Evolutionary conservation across 1,140 invertebrate genomes (phyloP).

Genomic region (Nomia melanderi): DNA sequence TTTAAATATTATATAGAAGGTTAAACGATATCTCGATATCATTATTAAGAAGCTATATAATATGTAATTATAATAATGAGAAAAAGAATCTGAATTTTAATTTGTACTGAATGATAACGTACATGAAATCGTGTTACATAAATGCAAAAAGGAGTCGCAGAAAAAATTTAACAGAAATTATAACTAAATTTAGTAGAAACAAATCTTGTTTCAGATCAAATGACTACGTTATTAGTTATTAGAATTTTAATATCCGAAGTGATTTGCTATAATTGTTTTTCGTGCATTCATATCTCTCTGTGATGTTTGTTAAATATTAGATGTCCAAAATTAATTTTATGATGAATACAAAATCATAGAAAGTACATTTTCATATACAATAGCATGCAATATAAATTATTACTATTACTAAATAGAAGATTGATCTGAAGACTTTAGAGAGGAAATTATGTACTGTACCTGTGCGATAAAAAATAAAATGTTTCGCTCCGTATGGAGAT

Average conservation of each 20-base stretch:
- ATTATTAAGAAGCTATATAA: neutral
- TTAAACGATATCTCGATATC: neutral
- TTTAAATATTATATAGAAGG: neutral
- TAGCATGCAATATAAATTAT: conserved; percentile 42
- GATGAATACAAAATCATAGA: conserved; percentile 28
- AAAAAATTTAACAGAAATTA: neutral
- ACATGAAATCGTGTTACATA: neutral
- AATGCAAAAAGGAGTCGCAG: neutral
- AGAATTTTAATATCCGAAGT: neutral
- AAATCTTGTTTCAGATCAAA: neutral
- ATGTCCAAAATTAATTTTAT: conserved; percentile 11
- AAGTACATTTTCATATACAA: conserved; percentile 53
- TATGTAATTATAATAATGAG: neutral
- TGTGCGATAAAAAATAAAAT: conserved; percentile 45
- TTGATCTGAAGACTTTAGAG: conserved; percentile 44
- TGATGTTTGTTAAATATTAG: conserved; percentile 30
- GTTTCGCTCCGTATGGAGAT: conserved; percentile 32
- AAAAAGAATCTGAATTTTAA: neutral
- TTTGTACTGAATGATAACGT: neutral
- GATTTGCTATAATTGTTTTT: neutral
- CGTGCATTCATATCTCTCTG: neutral
- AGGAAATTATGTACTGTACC: conserved; percentile 54
- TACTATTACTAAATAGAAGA: conserved; percentile 37
- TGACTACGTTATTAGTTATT: neutral
- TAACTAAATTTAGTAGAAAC: conserved; percentile 3